A percentile compares a stretch with the other conserved stretches of the same genome.
phyloP scores from a whole-genome alignment of 2,888 invertebrate genomes.

The Anthoptus insignis region DNA sequence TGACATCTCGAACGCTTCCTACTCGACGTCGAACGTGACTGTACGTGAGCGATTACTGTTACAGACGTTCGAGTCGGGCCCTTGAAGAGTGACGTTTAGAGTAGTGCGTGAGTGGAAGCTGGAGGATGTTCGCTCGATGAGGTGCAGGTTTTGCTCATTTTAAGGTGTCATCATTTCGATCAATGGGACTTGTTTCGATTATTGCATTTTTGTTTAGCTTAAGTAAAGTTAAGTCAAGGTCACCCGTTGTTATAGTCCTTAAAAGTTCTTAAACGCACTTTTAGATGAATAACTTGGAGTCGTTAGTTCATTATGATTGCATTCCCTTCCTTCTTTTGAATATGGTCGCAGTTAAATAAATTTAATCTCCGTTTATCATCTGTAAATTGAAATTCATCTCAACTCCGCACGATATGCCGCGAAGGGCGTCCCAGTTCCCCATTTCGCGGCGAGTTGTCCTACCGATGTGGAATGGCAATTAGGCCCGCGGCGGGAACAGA shows the following conservation, averaged over 20 bases:
- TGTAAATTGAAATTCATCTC: conserved; percentile 24
- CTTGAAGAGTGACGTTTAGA: conserved; percentile 3
- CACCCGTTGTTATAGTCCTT: no score
- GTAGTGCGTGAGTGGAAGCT: not conserved
- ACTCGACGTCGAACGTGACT: conserved; percentile 56
- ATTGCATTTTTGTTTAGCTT: no score
- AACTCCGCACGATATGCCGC: conserved; percentile 22
- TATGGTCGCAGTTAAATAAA: not conserved
- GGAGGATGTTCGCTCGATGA: not conserved
- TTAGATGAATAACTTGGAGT: no score
- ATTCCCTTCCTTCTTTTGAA: not conserved
- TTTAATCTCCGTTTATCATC: conserved; percentile 14
- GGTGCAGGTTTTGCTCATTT: not conserved
- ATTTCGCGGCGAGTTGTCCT: conserved; percentile 41
- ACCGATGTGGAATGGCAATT: conserved; percentile 50
- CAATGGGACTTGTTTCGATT: no score
- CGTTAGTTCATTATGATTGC: no score
- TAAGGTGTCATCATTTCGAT: not conserved
- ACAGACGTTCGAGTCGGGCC: not conserved
- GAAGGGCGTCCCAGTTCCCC: conserved; percentile 51
- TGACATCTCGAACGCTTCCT: conserved; percentile 63
- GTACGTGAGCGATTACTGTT: conserved; percentile 35
- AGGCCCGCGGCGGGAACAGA: conserved; percentile 34
- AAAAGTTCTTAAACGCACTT: no score
- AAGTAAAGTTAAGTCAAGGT: no score